Conservation (phyloP, 2,113 vertebrate species). For the Misgurnus mizolepis region DNA sequence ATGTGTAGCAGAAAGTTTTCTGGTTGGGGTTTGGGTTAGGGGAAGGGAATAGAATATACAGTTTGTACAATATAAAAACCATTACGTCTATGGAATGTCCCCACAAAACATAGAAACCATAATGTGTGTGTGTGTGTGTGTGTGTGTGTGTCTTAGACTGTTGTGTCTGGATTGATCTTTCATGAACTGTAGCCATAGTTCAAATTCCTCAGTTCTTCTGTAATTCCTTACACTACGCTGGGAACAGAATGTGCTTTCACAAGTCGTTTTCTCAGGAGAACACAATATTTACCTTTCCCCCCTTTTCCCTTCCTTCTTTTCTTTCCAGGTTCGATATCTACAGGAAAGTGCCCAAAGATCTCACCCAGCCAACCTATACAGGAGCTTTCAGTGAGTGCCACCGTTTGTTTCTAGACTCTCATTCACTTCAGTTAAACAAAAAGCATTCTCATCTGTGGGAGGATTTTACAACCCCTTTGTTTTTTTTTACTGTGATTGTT, state of each 20-base stretch:
- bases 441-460: not conserved
- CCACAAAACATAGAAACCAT: too few species aligned
- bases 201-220: conserved; percentile 71
- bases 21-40: too few species aligned
- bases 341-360: conserved; percentile 99
- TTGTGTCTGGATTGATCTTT: conserved; percentile 55
- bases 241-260: conserved; percentile 72
- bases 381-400: conserved; percentile 96
- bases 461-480: not conserved
- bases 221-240: conserved; percentile 66
- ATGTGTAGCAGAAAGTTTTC: too few species aligned
- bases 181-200: conserved; percentile 65
- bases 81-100: too few species aligned
- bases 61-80: too few species aligned
- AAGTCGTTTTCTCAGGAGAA: conserved; percentile 53
- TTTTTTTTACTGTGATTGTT: conserved; percentile 36
- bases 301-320: conserved; percentile 53
- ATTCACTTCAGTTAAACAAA: not conserved
- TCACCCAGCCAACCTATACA: conserved; percentile 98
- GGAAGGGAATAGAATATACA: too few species aligned
- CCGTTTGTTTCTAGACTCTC: not conserved
- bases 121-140: conserved; percentile 5
- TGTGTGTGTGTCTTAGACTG: not conserved
- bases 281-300: conserved; percentile 63
- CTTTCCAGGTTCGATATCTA: conserved; percentile 96